Conservation (phyloP, 2,888 invertebrate genomes). For the Acronicta aceris region DNA sequence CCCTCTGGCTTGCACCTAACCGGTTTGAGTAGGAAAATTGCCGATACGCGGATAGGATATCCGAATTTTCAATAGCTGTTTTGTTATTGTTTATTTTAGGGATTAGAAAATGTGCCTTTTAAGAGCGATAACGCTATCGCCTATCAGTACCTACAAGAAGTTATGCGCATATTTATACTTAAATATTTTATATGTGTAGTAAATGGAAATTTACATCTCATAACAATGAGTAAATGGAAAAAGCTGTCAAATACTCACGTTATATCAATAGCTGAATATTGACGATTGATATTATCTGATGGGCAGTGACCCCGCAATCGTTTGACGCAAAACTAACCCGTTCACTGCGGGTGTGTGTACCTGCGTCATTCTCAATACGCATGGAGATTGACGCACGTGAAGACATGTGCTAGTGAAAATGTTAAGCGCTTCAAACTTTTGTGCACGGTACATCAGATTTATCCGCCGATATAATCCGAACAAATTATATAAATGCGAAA, state of each 20-base stretch:
- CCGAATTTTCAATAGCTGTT: not conserved
- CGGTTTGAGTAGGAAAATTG: conserved; percentile 2
- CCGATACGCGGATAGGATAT: not conserved
- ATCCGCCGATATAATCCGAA: too few species aligned
- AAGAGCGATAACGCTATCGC: not conserved
- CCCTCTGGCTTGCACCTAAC: not conserved
- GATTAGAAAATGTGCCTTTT: not conserved
- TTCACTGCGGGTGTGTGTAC: not conserved
- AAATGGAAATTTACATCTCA: too few species aligned
- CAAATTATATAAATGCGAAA: too few species aligned
- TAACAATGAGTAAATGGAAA: too few species aligned
- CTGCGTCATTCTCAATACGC: not conserved
- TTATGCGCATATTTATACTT: too few species aligned
- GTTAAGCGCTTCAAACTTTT: not conserved
- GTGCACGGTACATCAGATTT: not conserved
- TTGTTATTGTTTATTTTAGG: not conserved
- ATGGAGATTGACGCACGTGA: not conserved
- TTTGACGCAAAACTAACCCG: not conserved
- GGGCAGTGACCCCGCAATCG: not conserved
- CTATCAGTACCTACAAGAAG: too few species aligned
- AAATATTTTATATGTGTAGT: too few species aligned
- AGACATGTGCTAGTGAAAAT: not conserved
- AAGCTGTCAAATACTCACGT: too few species aligned
- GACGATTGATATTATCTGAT: not conserved
- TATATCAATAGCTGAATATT: too few species aligned